These are phyloP conservation scores for Seriola dumerili DNA, from an alignment of 2,113 vertebrate species.

Conservation along the genomic window DNA sequence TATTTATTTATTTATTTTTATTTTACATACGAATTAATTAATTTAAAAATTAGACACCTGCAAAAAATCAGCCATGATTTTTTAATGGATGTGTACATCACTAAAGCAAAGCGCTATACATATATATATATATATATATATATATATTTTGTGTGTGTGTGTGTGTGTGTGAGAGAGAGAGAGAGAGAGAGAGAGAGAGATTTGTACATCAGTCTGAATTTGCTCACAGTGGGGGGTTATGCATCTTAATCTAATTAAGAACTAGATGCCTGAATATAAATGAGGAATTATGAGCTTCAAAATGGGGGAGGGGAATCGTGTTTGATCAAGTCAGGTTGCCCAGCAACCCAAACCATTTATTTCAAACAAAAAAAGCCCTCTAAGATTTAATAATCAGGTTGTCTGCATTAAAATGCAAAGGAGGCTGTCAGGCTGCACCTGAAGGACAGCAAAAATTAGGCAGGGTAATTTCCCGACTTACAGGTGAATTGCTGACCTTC, in stretches of 20 bases:
- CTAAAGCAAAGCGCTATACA: neutral
- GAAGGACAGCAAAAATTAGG: constrained; percentile 73
- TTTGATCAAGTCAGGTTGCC: constrained; percentile 73
- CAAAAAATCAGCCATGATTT: constrained; percentile 12
- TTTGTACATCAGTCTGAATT: constrained; percentile 37
- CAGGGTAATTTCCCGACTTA: constrained; percentile 57
- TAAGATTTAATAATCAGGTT: constrained; percentile 70
- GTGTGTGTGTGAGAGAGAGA: constrained; percentile 11
- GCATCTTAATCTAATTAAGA: constrained; percentile 79
- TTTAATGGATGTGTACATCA: constrained; percentile 9
- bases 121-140: neutral
- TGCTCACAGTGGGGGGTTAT: constrained; percentile 41
- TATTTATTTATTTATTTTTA: neutral
- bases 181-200: neutral
- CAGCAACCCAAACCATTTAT: constrained; percentile 71
- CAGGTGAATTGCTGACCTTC: constrained; percentile 72
- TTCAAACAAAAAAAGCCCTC: constrained; percentile 39
- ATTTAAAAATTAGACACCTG: neutral
- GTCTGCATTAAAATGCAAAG: constrained; percentile 74
- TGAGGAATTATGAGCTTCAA: constrained; percentile 71
- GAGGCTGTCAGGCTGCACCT: constrained; percentile 61
- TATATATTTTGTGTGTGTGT: constrained; percentile 34
- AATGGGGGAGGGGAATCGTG: constrained; percentile 52
- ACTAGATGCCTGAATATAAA: constrained; percentile 69
- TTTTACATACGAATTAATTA: constrained; percentile 2